These are phyloP conservation scores for Campoletis raptor DNA, from an alignment of 2,888 invertebrate species.

Conservation along the genomic window DNA sequence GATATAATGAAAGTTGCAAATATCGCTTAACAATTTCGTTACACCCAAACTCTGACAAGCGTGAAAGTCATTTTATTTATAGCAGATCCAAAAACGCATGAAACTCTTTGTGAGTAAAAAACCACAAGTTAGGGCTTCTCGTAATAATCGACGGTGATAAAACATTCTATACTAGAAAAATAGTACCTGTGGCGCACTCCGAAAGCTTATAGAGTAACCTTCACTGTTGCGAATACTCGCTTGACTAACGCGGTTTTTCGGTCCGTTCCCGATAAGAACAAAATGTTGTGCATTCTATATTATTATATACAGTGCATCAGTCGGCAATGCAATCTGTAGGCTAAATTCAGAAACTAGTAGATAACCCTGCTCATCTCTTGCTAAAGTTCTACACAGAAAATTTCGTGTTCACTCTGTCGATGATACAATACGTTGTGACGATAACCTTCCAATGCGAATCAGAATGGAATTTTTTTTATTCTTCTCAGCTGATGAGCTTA, in stretches of 20 bases:
- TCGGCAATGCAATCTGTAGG: neutral
- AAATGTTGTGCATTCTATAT: neutral
- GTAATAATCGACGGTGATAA: conserved; percentile 46
- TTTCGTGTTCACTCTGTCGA: too few species aligned
- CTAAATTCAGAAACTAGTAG: neutral
- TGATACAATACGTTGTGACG: too few species aligned
- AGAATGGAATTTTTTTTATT: too few species aligned
- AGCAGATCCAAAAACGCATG: neutral
- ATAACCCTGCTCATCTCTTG: neutral
- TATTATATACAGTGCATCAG: neutral
- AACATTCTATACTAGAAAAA: neutral
- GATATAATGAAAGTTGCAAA: neutral
- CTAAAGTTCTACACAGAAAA: neutral
- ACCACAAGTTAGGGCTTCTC: conserved; percentile 3
- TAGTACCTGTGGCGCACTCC: conserved; percentile 61
- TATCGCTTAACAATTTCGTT: neutral
- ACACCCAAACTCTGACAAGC: neutral
- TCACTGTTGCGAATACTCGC: conserved; percentile 17
- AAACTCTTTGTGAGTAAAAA: conserved; percentile 1
- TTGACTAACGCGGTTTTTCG: conserved; percentile 56
- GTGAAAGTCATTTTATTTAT: neutral
- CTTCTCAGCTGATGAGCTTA: too few species aligned
- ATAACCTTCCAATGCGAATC: too few species aligned
- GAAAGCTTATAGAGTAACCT: conserved; percentile 43
- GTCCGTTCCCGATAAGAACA: neutral